Evolutionary conservation across 2,113 vertebrate species (phyloP).

Genomic region (Calonectris borealis): DNA sequence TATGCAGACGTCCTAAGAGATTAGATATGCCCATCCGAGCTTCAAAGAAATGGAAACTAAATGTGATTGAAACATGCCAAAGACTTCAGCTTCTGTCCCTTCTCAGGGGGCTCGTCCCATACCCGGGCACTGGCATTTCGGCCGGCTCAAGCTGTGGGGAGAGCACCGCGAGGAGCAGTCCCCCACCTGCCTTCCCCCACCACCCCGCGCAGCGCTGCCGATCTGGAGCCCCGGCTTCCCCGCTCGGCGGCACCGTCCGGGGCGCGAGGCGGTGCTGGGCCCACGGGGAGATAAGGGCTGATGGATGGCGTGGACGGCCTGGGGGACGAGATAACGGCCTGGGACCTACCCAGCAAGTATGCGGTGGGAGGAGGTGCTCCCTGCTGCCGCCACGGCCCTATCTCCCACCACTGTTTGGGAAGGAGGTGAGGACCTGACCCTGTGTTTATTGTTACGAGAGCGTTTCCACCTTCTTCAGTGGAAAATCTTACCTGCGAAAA

Average conservation of each 20-base stretch:
- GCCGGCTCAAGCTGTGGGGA: fast-evolving
- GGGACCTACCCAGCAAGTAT: not conserved
- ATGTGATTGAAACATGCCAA: not conserved
- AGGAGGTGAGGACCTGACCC: not conserved
- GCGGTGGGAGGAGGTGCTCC: not conserved
- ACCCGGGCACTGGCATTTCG: not conserved
- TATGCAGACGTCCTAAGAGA: not conserved
- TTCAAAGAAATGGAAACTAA: not conserved
- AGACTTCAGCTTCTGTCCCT: not conserved
- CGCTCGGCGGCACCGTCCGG: fast-evolving
- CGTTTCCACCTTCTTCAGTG: not conserved
- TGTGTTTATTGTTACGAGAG: not conserved
- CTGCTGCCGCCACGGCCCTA: not conserved
- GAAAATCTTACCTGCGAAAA: not conserved
- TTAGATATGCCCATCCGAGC: conserved; percentile 10
- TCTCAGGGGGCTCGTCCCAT: not conserved
- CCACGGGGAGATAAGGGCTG: not conserved
- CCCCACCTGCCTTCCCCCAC: not conserved
- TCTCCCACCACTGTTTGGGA: not conserved
- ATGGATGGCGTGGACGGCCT: not conserved
- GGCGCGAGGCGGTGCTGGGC: fast-evolving
- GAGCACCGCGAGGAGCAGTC: fast-evolving
- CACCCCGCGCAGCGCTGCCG: fast-evolving
- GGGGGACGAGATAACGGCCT: not conserved
- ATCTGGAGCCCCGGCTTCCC: not conserved